A percentile compares a stretch with the other conserved stretches of the same genome.
phyloP scores from a whole-genome alignment of 1,140 invertebrate genomes.

The Aethina tumida region DNA sequence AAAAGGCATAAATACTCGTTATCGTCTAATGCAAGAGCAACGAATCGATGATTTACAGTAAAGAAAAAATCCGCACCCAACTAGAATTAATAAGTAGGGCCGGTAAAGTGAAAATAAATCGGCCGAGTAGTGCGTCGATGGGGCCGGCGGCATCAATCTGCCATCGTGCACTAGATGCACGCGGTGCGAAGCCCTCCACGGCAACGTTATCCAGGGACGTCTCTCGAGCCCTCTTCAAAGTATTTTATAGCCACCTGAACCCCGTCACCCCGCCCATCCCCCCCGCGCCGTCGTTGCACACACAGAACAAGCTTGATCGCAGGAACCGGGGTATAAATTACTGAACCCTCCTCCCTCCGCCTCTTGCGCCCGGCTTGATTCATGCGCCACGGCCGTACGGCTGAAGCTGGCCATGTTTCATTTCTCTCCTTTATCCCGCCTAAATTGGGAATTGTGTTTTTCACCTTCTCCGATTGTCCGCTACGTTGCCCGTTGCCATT shows the following conservation, averaged over 20 bases:
- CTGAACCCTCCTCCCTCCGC: constrained; percentile 12
- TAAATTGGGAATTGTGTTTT: constrained; percentile 22
- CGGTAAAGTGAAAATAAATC: no score
- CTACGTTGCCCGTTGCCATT: no score
- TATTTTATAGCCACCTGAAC: constrained; percentile 29
- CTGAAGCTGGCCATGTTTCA: constrained; percentile 20
- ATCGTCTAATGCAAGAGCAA: no score
- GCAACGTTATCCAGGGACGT: constrained; percentile 27
- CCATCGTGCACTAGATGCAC: constrained; percentile 5
- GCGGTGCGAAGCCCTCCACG: constrained; percentile 17
- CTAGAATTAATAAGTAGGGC: no score
- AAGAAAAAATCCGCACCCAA: no score
- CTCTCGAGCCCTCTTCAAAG: constrained; percentile 33
- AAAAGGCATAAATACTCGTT: no score
- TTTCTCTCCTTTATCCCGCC: constrained; percentile 17
- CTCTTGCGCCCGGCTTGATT: constrained; percentile 21
- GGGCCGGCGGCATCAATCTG: no score
- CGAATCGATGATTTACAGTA: no score
- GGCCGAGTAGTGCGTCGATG: no score
- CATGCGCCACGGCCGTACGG: constrained; percentile 19
- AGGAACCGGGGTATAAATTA: constrained; percentile 28
- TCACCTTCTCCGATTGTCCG: no score
- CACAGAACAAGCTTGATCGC: constrained; percentile 28
- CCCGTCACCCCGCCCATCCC: constrained; percentile 12
- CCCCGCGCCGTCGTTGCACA: constrained; percentile 5